Evolutionary conservation across 1,140 invertebrate genomes (phyloP).

Genomic region (Drosophila miranda): DNA sequence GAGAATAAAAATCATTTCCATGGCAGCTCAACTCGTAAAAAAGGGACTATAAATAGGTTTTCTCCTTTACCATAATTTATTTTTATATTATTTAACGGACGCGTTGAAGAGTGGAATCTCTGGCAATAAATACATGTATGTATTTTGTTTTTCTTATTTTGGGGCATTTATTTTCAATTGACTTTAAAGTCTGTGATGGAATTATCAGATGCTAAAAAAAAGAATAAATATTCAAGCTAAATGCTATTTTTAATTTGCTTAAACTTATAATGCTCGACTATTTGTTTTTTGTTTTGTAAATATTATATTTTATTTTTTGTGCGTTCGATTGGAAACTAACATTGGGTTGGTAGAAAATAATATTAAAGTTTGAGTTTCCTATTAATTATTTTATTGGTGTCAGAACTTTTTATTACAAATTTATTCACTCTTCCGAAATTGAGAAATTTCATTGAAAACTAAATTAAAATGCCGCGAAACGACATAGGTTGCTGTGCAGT

Average conservation of each 20-base stretch:
- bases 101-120: slow-evolving; percentile 24
- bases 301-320: background rate
- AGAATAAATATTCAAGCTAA: background rate
- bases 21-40: slow-evolving; percentile 16
- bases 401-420: too few relatives aligned
- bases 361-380: background rate
- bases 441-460: too few relatives aligned
- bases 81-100: background rate
- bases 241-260: background rate
- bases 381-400: slow-evolving; percentile 13
- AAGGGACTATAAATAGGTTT: slow-evolving; percentile 29
- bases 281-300: background rate
- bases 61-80: slow-evolving; percentile 1
- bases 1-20: slow-evolving; percentile 23
- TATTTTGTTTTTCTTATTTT: background rate
- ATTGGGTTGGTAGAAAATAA: too few relatives aligned
- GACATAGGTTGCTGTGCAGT: too few relatives aligned
- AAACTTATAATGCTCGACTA: too few relatives aligned
- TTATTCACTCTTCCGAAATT: too few relatives aligned
- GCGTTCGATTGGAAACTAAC: background rate
- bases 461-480: too few relatives aligned
- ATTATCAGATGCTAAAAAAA: background rate
- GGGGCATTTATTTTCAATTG: slow-evolving; percentile 1
- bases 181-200: background rate
- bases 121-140: background rate